A percentile compares a stretch with the other conserved stretches of the same genome.
These are phyloP conservation scores for Capitulum mitella DNA, from an alignment of 2,888 invertebrate genomes.

Conservation along the genomic window DNA sequence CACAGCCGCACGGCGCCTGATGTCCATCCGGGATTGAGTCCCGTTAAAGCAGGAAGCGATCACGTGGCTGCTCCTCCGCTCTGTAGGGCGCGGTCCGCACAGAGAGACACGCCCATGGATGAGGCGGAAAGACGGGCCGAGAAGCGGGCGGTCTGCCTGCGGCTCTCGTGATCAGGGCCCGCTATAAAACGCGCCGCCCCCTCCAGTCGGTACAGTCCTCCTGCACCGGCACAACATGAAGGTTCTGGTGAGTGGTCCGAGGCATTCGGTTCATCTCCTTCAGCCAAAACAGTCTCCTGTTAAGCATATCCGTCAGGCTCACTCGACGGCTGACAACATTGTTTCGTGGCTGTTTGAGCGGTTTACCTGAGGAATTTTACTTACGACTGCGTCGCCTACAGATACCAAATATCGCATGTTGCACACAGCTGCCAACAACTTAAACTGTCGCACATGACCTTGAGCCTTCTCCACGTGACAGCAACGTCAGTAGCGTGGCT, in stretches of 20 bases:
- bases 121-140: background rate
- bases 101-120: background rate
- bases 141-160: background rate
- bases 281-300: background rate
- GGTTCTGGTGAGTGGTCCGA: background rate
- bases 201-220: background rate
- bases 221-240: slow-evolving; percentile 1
- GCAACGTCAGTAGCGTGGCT: too few relatives aligned
- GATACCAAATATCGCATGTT: background rate
- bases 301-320: background rate
- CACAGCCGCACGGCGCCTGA: too few relatives aligned
- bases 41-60: too few relatives aligned
- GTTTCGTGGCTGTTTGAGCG: background rate
- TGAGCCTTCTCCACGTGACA: too few relatives aligned
- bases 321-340: background rate
- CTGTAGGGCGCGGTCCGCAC: background rate
- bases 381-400: background rate
- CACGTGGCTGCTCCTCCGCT: too few relatives aligned
- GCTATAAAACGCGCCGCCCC: background rate
- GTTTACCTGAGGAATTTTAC: background rate
- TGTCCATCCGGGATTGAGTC: too few relatives aligned
- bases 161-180: too few relatives aligned
- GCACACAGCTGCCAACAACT: background rate
- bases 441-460: too few relatives aligned
- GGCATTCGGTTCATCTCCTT: too few relatives aligned